A percentile compares a stretch with the other conserved stretches of the same genome.
These are phyloP conservation scores for Lepisosteus osseus DNA, from an alignment of 2,113 vertebrate genomes.

Conservation along the genomic window DNA sequence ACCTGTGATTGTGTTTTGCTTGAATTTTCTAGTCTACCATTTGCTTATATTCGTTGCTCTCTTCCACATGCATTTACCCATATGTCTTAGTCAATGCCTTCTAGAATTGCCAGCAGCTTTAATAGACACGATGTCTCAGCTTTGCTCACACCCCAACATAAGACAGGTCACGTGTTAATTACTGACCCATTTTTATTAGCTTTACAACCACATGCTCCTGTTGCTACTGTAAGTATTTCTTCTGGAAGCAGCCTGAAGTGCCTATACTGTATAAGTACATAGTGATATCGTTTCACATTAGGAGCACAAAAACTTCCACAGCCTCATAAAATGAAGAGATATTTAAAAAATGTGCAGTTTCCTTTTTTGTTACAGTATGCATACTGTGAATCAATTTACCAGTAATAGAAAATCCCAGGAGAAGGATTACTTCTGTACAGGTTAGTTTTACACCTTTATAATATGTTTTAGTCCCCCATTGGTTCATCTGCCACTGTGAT, in stretches of 20 bases:
- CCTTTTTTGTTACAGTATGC: too few relatives aligned
- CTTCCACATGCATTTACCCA: slow-evolving; percentile 32
- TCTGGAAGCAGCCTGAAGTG: slow-evolving; percentile 23
- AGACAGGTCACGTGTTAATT: slow-evolving; percentile 48
- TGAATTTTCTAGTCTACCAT: not conserved
- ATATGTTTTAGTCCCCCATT: too few relatives aligned
- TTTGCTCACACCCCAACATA: slow-evolving; percentile 29
- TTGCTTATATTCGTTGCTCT: slow-evolving; percentile 20
- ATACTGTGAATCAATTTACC: too few relatives aligned
- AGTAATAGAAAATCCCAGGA: too few relatives aligned
- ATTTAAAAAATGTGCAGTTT: too few relatives aligned
- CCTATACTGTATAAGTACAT: not conserved
- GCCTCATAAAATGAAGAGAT: too few relatives aligned
- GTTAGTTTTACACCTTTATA: too few relatives aligned
- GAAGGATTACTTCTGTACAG: too few relatives aligned
- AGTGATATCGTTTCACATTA: not conserved
- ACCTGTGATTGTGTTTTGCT: too few relatives aligned
- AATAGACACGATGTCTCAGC: slow-evolving; percentile 19
- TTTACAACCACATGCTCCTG: slow-evolving; percentile 31
- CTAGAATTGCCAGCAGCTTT: slow-evolving; percentile 33
- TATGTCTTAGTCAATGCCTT: slow-evolving; percentile 38
- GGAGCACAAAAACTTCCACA: not conserved
- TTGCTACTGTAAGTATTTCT: slow-evolving; percentile 24
- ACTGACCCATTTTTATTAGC: slow-evolving; percentile 30
- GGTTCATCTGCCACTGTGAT: too few relatives aligned